phyloP scores from a whole-genome alignment of 2,888 invertebrate species.

The Elegia similella region DNA sequence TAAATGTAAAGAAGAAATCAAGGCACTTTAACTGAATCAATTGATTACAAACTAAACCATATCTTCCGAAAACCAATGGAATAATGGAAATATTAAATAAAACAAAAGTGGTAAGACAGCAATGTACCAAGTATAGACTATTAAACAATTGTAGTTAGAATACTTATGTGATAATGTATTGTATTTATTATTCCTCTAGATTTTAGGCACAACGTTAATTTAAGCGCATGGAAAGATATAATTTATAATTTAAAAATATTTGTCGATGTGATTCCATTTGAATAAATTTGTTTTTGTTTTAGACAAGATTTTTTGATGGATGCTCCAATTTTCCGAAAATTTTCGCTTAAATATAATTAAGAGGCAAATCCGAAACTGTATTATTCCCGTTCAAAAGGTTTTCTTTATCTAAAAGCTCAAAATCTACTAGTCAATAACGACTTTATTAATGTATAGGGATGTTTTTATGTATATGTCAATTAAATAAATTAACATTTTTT shows the following conservation, averaged over 20 bases:
- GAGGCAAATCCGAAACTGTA: too few relatives aligned
- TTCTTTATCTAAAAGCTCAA: too few relatives aligned
- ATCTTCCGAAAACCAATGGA: too few relatives aligned
- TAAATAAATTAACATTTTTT: too few relatives aligned
- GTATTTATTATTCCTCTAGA: slow-evolving; percentile 59
- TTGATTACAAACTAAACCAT: too few relatives aligned
- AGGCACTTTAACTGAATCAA: too few relatives aligned
- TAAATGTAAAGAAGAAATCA: too few relatives aligned
- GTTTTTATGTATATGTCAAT: too few relatives aligned
- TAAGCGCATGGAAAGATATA: slow-evolving; percentile 47
- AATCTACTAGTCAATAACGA: too few relatives aligned
- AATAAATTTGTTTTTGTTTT: slow-evolving; percentile 58
- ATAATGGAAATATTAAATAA: not conserved
- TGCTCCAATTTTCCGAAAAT: not conserved
- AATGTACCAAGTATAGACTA: not conserved
- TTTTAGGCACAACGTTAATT: slow-evolving; percentile 55
- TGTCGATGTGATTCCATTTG: slow-evolving; percentile 60
- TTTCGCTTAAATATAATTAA: not conserved
- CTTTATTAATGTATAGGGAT: too few relatives aligned
- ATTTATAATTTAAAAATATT: slow-evolving; percentile 31
- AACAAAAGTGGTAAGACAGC: not conserved
- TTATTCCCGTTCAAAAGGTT: too few relatives aligned
- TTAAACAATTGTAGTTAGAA: slow-evolving; percentile 37
- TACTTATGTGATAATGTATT: slow-evolving; percentile 47
- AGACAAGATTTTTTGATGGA: slow-evolving; percentile 28